A percentile compares a stretch with the other conserved stretches of the same genome.
phyloP scores from a whole-genome alignment of 2,113 vertebrate genomes.

The Euleptes europaea region DNA sequence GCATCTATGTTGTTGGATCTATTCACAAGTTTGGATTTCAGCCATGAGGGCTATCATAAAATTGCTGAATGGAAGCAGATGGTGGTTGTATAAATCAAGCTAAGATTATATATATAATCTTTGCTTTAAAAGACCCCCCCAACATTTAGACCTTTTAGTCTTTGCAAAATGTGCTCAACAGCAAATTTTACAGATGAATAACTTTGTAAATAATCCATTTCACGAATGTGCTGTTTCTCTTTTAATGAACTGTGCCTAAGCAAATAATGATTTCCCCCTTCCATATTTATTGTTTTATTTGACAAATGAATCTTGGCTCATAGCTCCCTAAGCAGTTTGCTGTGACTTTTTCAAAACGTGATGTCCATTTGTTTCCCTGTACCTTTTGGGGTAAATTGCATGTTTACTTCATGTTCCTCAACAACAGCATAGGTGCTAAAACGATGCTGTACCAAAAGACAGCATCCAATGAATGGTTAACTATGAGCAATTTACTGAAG shows the following conservation, averaged over 20 bases:
- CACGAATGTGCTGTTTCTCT: constrained; percentile 35
- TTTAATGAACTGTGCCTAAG: constrained; percentile 37
- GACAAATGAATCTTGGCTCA: constrained; percentile 44
- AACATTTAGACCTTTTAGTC: background rate
- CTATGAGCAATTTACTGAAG: too few relatives aligned
- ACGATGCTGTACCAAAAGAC: too few relatives aligned
- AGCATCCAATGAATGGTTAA: too few relatives aligned
- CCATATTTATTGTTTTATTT: constrained; percentile 64
- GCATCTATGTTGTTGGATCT: background rate
- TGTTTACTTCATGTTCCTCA: background rate
- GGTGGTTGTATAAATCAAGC: background rate
- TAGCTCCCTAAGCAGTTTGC: constrained; percentile 14
- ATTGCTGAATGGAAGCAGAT: background rate
- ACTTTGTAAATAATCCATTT: constrained; percentile 58
- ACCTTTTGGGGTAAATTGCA: background rate
- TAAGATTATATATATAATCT: background rate
- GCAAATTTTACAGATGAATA: constrained; percentile 40
- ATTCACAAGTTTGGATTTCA: background rate
- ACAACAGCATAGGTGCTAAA: too few relatives aligned
- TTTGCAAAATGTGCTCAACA: constrained; percentile 1
- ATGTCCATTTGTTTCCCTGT: background rate
- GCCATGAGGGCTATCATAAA: background rate
- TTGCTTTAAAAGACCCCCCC: background rate
- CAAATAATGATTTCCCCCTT: constrained; percentile 36
- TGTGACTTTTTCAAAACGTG: constrained; percentile 29